Conservation (phyloP, 1,140 invertebrate species). For the Caerostris darwini region DNA sequence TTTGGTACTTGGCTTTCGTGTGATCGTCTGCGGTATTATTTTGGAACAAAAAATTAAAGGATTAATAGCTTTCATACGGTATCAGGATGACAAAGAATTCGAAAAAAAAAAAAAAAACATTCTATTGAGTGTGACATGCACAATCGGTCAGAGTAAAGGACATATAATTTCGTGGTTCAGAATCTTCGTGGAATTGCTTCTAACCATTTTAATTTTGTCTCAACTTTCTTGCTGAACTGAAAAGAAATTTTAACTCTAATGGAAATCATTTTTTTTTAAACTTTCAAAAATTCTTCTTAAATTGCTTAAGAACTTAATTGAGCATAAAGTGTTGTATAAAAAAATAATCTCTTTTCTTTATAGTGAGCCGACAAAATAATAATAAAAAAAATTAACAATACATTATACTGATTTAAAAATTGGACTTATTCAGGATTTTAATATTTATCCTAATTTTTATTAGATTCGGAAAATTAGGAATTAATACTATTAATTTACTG, state of each 20-base stretch:
- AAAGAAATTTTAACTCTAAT: neutral
- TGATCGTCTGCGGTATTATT: neutral
- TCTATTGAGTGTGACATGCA: neutral
- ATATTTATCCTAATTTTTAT: too few relatives aligned
- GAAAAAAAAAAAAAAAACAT: neutral
- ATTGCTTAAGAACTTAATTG: neutral
- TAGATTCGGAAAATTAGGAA: too few relatives aligned
- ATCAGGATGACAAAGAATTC: neutral
- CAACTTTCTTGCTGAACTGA: neutral
- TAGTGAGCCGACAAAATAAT: too few relatives aligned
- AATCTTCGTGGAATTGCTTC: neutral
- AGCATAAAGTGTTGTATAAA: neutral
- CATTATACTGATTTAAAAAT: too few relatives aligned
- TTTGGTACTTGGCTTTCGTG: conserved; percentile 50
- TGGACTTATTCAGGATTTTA: too few relatives aligned
- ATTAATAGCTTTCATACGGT: conserved; percentile 22
- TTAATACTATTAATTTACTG: too few relatives aligned
- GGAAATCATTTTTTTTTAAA: neutral
- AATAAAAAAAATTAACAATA: too few relatives aligned
- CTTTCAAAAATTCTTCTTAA: neutral
- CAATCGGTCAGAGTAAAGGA: neutral
- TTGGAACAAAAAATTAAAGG: neutral
- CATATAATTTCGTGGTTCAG: neutral
- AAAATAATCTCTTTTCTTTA: too few relatives aligned
- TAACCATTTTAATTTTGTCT: neutral